These are phyloP conservation scores for Augochlorella aurata DNA, from an alignment of 2,888 invertebrate genomes.

Conservation along the genomic window DNA sequence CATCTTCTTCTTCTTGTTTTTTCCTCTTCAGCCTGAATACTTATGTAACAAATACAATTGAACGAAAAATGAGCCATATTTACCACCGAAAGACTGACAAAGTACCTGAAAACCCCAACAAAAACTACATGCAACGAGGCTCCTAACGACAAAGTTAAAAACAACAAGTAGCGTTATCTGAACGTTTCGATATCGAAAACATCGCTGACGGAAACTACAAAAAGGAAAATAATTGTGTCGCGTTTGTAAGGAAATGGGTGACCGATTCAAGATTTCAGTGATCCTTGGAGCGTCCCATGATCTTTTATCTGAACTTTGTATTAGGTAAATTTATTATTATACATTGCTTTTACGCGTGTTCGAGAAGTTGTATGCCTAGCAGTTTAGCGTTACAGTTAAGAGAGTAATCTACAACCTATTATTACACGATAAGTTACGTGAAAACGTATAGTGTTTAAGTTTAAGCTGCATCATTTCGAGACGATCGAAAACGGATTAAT, in stretches of 20 bases:
- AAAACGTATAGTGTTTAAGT: neutral
- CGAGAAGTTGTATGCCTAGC: conserved; percentile 8
- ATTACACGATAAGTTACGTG: conserved; percentile 1
- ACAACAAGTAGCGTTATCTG: conserved; percentile 5
- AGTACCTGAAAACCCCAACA: conserved; percentile 71
- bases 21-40: neutral
- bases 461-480: neutral
- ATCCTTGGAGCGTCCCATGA: conserved; percentile 41
- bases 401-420: conserved; percentile 13
- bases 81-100: conserved; percentile 76
- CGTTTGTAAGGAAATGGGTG: conserved; percentile 24
- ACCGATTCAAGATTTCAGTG: conserved; percentile 57
- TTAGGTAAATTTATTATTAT: conserved; percentile 23
- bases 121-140: conserved; percentile 31
- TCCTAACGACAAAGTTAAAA: conserved; percentile 23
- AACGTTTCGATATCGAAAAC: conserved; percentile 9
- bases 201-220: conserved; percentile 6
- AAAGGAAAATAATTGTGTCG: conserved; percentile 12
- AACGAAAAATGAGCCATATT: conserved; percentile 42
- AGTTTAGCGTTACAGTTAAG: conserved; percentile 17
- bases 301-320: conserved; percentile 39
- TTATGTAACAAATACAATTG: neutral
- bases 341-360: conserved; percentile 3
- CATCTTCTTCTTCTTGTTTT: neutral
- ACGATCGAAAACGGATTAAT: neutral